Evolutionary conservation across 2,888 invertebrate genomes (phyloP).

Genomic region (Nymphalis urticae): DNA sequence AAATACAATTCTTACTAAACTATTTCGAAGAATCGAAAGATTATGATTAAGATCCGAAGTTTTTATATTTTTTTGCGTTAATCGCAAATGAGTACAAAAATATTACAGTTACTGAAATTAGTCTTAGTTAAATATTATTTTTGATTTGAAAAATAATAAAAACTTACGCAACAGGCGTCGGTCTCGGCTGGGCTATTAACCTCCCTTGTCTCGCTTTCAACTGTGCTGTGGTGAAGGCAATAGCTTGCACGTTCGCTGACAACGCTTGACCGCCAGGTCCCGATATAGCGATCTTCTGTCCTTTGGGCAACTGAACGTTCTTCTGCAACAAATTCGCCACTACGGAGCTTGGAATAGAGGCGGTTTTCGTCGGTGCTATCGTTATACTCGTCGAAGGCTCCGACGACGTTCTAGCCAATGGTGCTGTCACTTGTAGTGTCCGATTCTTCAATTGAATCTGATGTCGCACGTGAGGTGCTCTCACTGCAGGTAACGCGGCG

Average conservation of each 20-base stretch:
- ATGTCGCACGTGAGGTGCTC: conserved; percentile 51
- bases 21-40: too few relatives aligned
- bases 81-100: too few relatives aligned
- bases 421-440: conserved; percentile 50
- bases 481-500: conserved; percentile 48
- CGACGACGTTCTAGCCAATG: conserved; percentile 41
- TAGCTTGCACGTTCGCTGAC: conserved; percentile 63
- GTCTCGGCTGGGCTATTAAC: conserved; percentile 53
- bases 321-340: conserved; percentile 62
- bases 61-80: too few relatives aligned
- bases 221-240: conserved; percentile 64
- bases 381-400: conserved; percentile 51
- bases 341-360: conserved; percentile 57
- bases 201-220: conserved; percentile 61
- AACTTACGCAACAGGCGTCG: conserved; percentile 56
- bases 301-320: conserved; percentile 57
- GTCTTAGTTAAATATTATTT: background rate
- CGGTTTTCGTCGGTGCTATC: conserved; percentile 51
- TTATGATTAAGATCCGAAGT: too few relatives aligned
- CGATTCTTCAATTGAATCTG: conserved; percentile 65
- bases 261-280: conserved; percentile 53
- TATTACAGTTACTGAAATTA: background rate
- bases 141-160: conserved; percentile 1
- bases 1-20: too few relatives aligned
- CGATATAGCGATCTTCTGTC: conserved; percentile 63